These are phyloP conservation scores for Ceratitis capitata DNA, from an alignment of 1,140 invertebrate genomes.

Conservation along the genomic window DNA sequence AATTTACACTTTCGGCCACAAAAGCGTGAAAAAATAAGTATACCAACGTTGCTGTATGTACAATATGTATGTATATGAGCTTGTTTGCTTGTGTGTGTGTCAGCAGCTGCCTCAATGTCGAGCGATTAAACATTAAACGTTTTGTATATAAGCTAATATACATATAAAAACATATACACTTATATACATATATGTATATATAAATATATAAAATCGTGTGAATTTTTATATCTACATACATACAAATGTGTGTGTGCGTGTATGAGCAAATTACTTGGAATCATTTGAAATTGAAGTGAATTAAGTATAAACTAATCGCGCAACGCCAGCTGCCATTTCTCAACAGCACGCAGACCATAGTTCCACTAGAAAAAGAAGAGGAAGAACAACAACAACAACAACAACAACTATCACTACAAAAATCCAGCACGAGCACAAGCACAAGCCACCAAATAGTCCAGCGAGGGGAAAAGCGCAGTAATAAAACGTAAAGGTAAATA, in stretches of 20 bases:
- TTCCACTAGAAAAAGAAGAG: not conserved
- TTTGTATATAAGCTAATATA: not conserved
- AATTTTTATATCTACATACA: not conserved
- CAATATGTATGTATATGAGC: too few relatives aligned
- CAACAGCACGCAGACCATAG: not conserved
- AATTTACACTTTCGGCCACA: not conserved
- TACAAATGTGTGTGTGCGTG: not conserved
- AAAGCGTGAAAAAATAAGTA: not conserved
- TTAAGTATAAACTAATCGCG: conserved; percentile 19
- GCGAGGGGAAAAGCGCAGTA: not conserved
- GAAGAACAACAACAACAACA: not conserved
- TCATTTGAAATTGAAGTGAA: not conserved
- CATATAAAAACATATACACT: not conserved
- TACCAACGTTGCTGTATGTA: not conserved
- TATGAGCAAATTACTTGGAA: not conserved
- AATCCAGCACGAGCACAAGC: not conserved
- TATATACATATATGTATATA: not conserved
- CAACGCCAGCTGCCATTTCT: not conserved
- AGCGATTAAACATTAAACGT: not conserved
- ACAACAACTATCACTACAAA: not conserved
- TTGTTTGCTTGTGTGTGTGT: not conserved
- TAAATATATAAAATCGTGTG: not conserved
- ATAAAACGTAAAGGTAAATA: conserved; percentile 3
- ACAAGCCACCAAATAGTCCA: not conserved
- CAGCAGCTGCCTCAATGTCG: not conserved